phyloP scores from a whole-genome alignment of 1,140 invertebrate species.

The Chymomyza costata region DNA sequence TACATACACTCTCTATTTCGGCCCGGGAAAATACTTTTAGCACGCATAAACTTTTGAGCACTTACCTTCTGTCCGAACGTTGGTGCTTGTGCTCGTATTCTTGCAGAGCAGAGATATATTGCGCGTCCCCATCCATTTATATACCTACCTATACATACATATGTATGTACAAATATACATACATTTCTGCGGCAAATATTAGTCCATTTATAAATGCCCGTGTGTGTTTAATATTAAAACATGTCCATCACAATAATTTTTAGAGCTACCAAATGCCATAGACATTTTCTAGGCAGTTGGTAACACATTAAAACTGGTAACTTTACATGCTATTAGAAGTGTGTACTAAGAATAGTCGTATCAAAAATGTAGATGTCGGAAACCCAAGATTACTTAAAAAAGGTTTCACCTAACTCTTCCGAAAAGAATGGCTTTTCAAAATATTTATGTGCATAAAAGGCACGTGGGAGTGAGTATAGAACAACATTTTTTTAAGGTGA shows the following conservation, averaged over 20 bases:
- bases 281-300: conserved; percentile 5
- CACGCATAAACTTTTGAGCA: conserved; percentile 72
- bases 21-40: conserved; percentile 75
- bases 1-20: conserved; percentile 75
- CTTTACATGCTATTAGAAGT: background rate
- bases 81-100: conserved; percentile 44
- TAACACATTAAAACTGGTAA: background rate
- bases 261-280: conserved; percentile 16
- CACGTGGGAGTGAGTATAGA: no score
- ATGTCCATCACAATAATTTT: conserved; percentile 35
- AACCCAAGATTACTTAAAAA: no score
- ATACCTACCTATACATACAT: no score
- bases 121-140: conserved; percentile 1
- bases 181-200: conserved; percentile 21
- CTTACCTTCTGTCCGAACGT: conserved; percentile 57
- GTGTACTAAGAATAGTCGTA: no score
- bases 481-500: no score
- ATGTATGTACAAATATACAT: conserved; percentile 15
- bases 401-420: no score
- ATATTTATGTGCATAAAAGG: no score
- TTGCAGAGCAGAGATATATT: conserved; percentile 29
- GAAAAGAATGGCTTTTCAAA: no score
- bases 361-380: no score
- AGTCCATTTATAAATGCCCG: conserved; percentile 36
- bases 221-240: conserved; percentile 46